Base-by-base conservation (phyloP, 2,888 invertebrate species). In the Orthonevra nobilis region DNA sequence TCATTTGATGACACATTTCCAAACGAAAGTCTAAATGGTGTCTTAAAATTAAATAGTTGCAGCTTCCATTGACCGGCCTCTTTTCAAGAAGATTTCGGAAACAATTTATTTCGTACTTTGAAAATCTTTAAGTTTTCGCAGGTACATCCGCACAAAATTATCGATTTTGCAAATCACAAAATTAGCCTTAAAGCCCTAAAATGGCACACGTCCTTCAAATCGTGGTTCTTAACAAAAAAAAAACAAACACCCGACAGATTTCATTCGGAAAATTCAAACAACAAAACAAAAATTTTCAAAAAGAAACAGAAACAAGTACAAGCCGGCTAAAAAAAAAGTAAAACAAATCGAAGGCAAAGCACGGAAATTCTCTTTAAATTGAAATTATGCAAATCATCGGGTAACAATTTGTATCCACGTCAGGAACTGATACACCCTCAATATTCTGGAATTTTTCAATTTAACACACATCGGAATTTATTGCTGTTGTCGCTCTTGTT, bases 301-400 rank as follows among this genome's bases (percentile, higher is more conserved):
- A 40, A 36, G 34, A 36, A 36, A 48, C 32, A 36, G 34, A 20
- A 10, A 30, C 1, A 52, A 34, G 34, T 5, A n/a, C n/a, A n/a
- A n/a, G n/a, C n/a, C n/a, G n/a, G n/a, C n/a, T n/a, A n/a, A n/a
- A 10, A 32, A 68, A 30, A 10, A 26, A 17, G 15, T 6, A 26
- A 26, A 44, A 58, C 6, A 28, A 56, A 40, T 50, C 40, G 34
- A 15, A 72, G 42, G 66, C 38, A 58, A 61, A 69, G 46, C 52
- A 54, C n/a, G 44, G 66, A 73, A 72, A 52, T 79, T 79, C 66
- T 34, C 42, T 68, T 79, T 61, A 79, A 79, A 79, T 79, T 79
- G 79, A 69, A 74, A 83, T 82, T 83, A 83, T 83, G 83, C 82
- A 83, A 83, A 83, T 83, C 83, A 83, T 82, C 81, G 64, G 68